Base-by-base conservation (phyloP, 1,140 invertebrate genomes). In the Drosophila varians region DNA sequence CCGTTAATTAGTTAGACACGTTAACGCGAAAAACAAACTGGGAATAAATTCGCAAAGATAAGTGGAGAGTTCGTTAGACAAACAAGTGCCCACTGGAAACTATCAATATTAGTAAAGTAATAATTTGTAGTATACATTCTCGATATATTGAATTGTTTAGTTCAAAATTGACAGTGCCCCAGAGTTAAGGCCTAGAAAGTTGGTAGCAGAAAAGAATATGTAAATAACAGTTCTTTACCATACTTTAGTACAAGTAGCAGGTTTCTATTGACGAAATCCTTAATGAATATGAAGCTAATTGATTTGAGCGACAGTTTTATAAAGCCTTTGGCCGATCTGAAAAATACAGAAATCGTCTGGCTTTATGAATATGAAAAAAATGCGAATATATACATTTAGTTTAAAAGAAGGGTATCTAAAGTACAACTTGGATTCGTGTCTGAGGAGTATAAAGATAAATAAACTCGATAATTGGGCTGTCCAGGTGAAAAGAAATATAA, bases 1-100 rank as follows among this genome's bases (percentile, higher is more conserved):
- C 16, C 34, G 61, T 47, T 72, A 66, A 72, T 72, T 66, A 40
- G 48, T 62, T 70, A 56, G 60, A 38, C 56, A 60, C 38, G 25
- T 45, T 45, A 60, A 25, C 23, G 23, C n/a, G 19, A 40, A 48
- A 47, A 57, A 42, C 34, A 53, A 26, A 18, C 42, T 31, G 23
- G 36, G 14, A 43, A 34, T 38, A 60, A 43, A 58, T 66, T 49
- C 16, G 55, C 25, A 11, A 47, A 38, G 53, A 58, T 58, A 45
- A 66, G 28, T 42, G 28, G 25, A 38, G 16, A 12, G 21, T 36
- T 40, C 11, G 12, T 14, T 16, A 25, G 48, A 25, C 19, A 43
- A 14, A 38, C 28, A 31, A 31, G 9, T 21, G 21, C 21, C 21
- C 42, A 55, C 42, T 12, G 34, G 34, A 36, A 9, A 36, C 34